Conservation (phyloP, 2,888 invertebrate genomes). For the Aradus depressus region DNA sequence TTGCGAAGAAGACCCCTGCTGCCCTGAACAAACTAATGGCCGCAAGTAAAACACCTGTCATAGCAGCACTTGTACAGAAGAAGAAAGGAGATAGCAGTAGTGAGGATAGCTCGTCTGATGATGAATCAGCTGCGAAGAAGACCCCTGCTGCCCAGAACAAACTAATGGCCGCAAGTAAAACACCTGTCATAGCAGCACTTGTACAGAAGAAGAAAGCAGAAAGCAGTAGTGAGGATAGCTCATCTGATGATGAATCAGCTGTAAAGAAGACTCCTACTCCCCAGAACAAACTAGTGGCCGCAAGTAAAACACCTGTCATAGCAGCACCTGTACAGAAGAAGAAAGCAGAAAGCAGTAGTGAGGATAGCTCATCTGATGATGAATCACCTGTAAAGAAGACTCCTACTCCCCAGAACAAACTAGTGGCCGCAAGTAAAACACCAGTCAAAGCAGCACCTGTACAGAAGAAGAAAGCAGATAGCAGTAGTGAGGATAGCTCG, state of each 20-base stretch:
- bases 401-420: not conserved
- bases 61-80: too few species aligned
- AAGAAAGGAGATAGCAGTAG: slow-evolving; percentile 9
- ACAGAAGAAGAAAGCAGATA: slow-evolving; percentile 3
- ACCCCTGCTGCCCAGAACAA: too few species aligned
- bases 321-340: slow-evolving; percentile 7
- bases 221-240: slow-evolving; percentile 5
- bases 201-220: not conserved
- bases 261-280: too few species aligned
- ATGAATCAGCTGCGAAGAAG: slow-evolving; percentile 6
- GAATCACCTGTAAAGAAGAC: slow-evolving; percentile 8
- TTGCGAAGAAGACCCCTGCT: slow-evolving; percentile 8
- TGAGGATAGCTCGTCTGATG: too few species aligned
- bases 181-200: not conserved
- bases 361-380: slow-evolving; percentile 10
- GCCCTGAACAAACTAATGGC: too few species aligned
- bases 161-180: too few species aligned
- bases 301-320: not conserved
- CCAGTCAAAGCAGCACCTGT: slow-evolving; percentile 2
- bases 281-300: not conserved
- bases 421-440: too few species aligned
- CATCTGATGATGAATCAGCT: slow-evolving; percentile 10
- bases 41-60: too few species aligned
- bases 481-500: too few species aligned
- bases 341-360: slow-evolving; percentile 13